A percentile compares a stretch with the other conserved stretches of the same genome.
Evolutionary conservation across 2,888 invertebrate species (phyloP).

Genomic region (Drosophila picticornis): DNA sequence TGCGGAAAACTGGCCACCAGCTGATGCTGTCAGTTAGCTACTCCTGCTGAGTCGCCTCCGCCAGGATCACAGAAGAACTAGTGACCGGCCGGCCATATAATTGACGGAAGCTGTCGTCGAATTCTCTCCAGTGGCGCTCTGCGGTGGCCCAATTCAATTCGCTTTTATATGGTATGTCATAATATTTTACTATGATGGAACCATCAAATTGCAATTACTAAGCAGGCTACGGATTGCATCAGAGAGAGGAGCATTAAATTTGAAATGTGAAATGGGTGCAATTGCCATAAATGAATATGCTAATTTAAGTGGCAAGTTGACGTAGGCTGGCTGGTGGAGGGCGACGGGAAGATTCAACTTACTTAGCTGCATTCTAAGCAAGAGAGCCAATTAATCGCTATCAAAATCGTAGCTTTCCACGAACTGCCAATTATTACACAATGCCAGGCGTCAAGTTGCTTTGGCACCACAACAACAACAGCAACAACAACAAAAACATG

Average conservation of each 20-base stretch:
- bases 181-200: conserved; percentile 65
- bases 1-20: conserved; percentile 5
- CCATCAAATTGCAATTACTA: conserved; percentile 63
- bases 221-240: conserved; percentile 19
- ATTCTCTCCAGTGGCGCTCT: conserved; percentile 17
- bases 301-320: conserved; percentile 52
- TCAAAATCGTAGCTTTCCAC: conserved; percentile 72
- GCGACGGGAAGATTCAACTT: conserved; percentile 26
- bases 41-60: conserved; percentile 61
- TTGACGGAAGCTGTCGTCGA: conserved; percentile 71
- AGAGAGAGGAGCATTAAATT: conserved; percentile 26
- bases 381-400: conserved; percentile 73
- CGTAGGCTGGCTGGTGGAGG: background rate
- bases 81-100: conserved; percentile 49
- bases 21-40: conserved; percentile 29
- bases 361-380: conserved; percentile 56
- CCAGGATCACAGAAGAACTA: conserved; percentile 25
- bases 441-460: conserved; percentile 73
- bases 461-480: conserved; percentile 37
- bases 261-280: conserved; percentile 53
- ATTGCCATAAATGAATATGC: conserved; percentile 75
- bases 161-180: conserved; percentile 65
- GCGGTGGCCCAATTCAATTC: conserved; percentile 67
- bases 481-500: conserved; percentile 4
- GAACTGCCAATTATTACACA: conserved; percentile 81